phyloP scores from a whole-genome alignment of 2,113 vertebrate genomes.

The Amphiprion percula region DNA sequence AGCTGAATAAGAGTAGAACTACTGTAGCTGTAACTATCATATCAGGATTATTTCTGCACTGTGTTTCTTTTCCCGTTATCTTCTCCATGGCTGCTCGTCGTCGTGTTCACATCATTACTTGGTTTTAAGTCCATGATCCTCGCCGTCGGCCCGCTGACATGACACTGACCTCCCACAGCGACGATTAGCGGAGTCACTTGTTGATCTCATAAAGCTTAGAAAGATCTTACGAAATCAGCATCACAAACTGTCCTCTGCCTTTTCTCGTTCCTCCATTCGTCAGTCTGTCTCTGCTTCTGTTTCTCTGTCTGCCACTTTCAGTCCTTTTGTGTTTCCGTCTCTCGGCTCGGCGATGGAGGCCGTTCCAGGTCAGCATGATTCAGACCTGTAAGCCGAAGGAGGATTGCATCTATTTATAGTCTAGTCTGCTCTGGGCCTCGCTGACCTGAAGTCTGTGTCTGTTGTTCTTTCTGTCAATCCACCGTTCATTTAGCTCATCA shows the following conservation, averaged over 20 bases:
- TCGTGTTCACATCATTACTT: not conserved
- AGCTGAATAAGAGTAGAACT: conserved; percentile 2
- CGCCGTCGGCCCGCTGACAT: conserved; percentile 34
- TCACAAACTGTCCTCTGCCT: conserved; percentile 13
- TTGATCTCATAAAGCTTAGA: conserved; percentile 10
- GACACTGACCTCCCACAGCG: conserved; percentile 31
- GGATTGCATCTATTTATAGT: conserved; percentile 79
- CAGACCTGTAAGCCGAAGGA: conserved; percentile 72
- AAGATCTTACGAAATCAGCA: conserved; percentile 10
- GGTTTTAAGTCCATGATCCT: not conserved
- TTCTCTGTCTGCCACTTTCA: conserved; percentile 33
- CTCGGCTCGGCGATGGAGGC: conserved; percentile 41
- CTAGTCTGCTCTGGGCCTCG: conserved; percentile 64
- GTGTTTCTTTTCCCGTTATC: not conserved
- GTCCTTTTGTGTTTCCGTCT: conserved; percentile 45
- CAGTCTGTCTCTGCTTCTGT: conserved; percentile 23
- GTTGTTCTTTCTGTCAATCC: conserved; percentile 49
- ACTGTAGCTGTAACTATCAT: not conserved
- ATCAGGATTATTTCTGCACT: not conserved
- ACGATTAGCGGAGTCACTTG: conserved; percentile 13
- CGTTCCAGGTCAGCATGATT: conserved; percentile 57
- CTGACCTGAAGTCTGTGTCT: conserved; percentile 66
- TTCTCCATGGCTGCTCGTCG: not conserved
- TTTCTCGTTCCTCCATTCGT: conserved; percentile 21
- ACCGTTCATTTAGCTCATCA: conserved; percentile 45